A percentile compares a stretch with the other conserved stretches of the same genome.
phyloP scores from a whole-genome alignment of 2,113 vertebrate genomes.

The Gila orcuttii region DNA sequence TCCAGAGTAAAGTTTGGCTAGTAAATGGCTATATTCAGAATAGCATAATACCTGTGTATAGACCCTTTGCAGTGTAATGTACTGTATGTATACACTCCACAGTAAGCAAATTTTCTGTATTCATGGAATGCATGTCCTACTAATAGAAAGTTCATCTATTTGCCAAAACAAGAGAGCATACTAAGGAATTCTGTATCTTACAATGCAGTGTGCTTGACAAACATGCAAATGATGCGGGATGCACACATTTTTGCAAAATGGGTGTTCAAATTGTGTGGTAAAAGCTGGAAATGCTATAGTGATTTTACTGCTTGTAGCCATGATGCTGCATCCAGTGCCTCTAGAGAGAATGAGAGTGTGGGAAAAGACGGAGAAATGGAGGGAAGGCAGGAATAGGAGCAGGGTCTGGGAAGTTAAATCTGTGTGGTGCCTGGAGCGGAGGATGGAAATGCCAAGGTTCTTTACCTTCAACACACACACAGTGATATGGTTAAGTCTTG shows the following conservation, averaged over 20 bases:
- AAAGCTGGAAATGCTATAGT: slow-evolving; percentile 1
- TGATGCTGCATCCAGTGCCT: slow-evolving; percentile 68
- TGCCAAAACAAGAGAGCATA: background rate
- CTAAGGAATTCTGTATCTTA: background rate
- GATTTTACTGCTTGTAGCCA: slow-evolving; percentile 69
- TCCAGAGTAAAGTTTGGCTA: background rate
- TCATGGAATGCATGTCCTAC: background rate
- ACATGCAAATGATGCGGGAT: background rate
- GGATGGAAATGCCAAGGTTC: slow-evolving; percentile 52
- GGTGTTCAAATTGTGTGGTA: background rate
- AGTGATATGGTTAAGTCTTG: slow-evolving; percentile 57
- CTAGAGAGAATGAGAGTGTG: slow-evolving; percentile 72
- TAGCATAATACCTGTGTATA: too few species aligned
- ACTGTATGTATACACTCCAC: background rate
- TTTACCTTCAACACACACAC: slow-evolving; percentile 18
- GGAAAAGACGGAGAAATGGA: slow-evolving; percentile 65
- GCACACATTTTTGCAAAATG: background rate
- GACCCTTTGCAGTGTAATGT: background rate
- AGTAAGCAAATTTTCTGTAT: background rate
- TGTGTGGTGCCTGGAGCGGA: slow-evolving; percentile 70
- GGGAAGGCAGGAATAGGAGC: slow-evolving; percentile 65
- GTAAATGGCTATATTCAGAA: too few species aligned
- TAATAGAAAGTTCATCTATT: background rate
- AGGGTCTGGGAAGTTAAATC: slow-evolving; percentile 63
- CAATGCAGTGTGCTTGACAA: background rate